Evolutionary conservation across 2,113 vertebrate species (phyloP).

Genomic region (Hemiscyllium ocellatum): DNA sequence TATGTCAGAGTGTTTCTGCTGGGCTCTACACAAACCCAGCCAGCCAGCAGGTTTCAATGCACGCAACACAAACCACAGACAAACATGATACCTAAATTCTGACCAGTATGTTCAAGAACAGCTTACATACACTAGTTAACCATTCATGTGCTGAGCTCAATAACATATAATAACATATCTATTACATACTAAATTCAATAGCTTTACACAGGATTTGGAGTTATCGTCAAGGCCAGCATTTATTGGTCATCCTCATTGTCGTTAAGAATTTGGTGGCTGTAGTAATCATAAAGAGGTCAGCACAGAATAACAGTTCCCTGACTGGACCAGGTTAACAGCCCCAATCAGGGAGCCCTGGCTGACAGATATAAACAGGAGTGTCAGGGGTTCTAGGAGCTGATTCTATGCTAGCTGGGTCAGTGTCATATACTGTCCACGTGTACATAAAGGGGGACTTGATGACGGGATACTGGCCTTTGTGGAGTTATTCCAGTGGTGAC

Average conservation of each 20-base stretch:
- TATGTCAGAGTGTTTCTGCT: not conserved
- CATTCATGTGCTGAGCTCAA: not conserved
- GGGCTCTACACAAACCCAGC: not conserved
- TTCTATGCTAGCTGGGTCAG: too few relatives aligned
- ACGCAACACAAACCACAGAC: not conserved
- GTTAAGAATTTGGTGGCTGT: not conserved
- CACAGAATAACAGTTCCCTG: too few relatives aligned
- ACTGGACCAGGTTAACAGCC: too few relatives aligned
- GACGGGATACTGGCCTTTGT: too few relatives aligned
- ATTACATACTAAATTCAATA: not conserved
- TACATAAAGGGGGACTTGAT: too few relatives aligned
- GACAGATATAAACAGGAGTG: too few relatives aligned
- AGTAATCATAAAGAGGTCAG: too few relatives aligned
- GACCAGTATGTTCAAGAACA: not conserved
- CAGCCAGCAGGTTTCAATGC: not conserved
- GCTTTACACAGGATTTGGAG: not conserved
- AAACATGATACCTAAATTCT: not conserved
- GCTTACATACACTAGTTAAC: not conserved
- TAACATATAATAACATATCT: not conserved
- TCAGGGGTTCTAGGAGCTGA: too few relatives aligned
- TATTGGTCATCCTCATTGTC: not conserved
- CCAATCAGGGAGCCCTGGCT: too few relatives aligned
- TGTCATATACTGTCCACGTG: too few relatives aligned
- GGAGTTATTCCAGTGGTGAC: too few relatives aligned
- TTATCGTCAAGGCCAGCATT: not conserved